phyloP scores from a whole-genome alignment of 2,113 vertebrate genomes.

The Thamnaconus septentrionalis region DNA sequence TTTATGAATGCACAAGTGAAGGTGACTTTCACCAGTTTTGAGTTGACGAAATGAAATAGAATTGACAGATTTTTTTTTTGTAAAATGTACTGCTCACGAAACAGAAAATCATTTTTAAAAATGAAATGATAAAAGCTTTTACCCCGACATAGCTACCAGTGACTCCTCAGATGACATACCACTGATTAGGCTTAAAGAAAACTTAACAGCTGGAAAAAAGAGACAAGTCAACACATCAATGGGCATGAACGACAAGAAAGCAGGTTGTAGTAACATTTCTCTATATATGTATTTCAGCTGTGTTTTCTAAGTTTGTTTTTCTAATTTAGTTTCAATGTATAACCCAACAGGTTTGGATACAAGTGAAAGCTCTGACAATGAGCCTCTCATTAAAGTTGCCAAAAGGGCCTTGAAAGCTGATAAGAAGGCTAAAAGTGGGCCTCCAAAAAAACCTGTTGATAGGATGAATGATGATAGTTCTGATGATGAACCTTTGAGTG shows the following conservation, averaged over 20 bases:
- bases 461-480: conserved; percentile 42
- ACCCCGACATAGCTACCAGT: conserved; percentile 16
- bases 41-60: too few species aligned
- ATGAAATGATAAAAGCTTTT: neutral
- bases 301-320: neutral
- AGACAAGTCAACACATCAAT: conserved; percentile 20
- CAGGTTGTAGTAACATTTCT: conserved; percentile 13
- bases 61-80: too few species aligned
- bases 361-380: conserved; percentile 41
- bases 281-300: rapidly evolving
- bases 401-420: conserved; percentile 27
- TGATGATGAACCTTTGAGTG: neutral
- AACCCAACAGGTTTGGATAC: neutral
- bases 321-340: neutral
- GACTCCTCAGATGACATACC: conserved; percentile 58
- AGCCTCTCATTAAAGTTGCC: conserved; percentile 34
- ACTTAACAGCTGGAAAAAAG: neutral
- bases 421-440: conserved; percentile 13
- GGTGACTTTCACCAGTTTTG: too few species aligned
- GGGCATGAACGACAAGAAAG: conserved; percentile 29
- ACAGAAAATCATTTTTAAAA: neutral
- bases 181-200: conserved; percentile 31
- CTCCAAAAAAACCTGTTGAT: conserved; percentile 20
- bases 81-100: too few species aligned
- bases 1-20: too few species aligned